Percentiles rank a stretch among this genome's conserved stretches.
Conservation (phyloP, 2,888 invertebrate genomes). For the Athalia circularis region DNA sequence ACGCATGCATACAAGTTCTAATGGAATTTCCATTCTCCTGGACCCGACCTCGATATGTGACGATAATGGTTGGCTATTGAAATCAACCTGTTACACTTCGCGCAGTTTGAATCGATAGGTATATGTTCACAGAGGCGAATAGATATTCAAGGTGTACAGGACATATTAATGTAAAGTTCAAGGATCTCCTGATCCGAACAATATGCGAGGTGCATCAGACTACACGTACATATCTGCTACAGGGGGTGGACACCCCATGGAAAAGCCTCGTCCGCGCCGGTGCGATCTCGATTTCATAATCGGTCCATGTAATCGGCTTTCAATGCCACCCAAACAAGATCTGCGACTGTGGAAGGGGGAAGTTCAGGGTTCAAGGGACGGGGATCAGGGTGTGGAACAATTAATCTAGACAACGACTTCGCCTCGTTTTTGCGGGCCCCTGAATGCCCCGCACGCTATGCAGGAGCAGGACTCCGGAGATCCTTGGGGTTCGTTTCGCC, state of each 20-base stretch:
- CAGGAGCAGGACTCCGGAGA: background rate
- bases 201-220: background rate
- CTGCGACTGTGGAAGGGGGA: conserved; percentile 46
- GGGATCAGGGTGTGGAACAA: conserved; percentile 56
- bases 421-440: conserved; percentile 35
- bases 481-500: conserved; percentile 19
- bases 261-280: conserved; percentile 2
- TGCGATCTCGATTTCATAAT: conserved; percentile 44
- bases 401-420: conserved; percentile 60
- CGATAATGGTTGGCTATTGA: background rate
- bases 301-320: conserved; percentile 59
- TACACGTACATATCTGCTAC: conserved; percentile 6
- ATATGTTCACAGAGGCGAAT: background rate
- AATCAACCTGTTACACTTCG: conserved; percentile 41
- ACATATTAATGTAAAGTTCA: too few species aligned
- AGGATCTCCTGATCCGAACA: too few species aligned
- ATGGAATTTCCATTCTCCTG: too few species aligned
- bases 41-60: too few species aligned
- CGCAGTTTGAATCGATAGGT: conserved; percentile 3
- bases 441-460: background rate
- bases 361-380: background rate
- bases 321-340: conserved; percentile 59
- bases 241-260: conserved; percentile 7
- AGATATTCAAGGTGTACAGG: background rate
- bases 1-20: too few species aligned